These are phyloP conservation scores for Syngnathus acus DNA, from an alignment of 2,797 vertebrate genomes.

Conservation along the genomic window DNA sequence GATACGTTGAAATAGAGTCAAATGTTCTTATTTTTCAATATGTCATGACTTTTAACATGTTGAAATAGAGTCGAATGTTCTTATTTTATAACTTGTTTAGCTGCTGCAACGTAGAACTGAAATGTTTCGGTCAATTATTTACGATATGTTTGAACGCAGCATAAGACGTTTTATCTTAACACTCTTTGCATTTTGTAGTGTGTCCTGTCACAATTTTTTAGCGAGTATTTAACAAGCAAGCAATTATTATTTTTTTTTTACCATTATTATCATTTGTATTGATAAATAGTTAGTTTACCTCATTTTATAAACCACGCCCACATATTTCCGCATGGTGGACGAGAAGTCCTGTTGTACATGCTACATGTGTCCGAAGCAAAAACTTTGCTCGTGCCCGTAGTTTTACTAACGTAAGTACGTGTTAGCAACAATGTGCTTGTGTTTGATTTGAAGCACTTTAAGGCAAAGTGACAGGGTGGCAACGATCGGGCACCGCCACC, in stretches of 20 bases:
- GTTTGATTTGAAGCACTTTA: not conserved
- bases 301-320: constrained; percentile 8
- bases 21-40: too few species aligned
- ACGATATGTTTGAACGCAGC: not conserved
- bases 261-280: too few species aligned
- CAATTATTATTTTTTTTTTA: not conserved
- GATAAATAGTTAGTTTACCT: too few species aligned
- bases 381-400: not conserved
- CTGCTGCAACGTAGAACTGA: too few species aligned
- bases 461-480: not conserved
- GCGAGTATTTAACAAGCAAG: not conserved
- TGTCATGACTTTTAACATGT: too few species aligned
- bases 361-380: not conserved
- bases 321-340: too few species aligned
- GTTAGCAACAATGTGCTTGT: not conserved
- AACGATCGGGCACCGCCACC: not conserved
- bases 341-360: too few species aligned
- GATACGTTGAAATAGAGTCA: too few species aligned
- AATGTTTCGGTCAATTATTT: too few species aligned
- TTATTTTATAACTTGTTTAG: too few species aligned
- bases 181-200: not conserved
- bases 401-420: not conserved
- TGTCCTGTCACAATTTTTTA: not conserved
- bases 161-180: not conserved
- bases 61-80: too few species aligned